Evolutionary conservation across 2,113 vertebrate species (phyloP).

Genomic region (Chaetodon trifascialis): DNA sequence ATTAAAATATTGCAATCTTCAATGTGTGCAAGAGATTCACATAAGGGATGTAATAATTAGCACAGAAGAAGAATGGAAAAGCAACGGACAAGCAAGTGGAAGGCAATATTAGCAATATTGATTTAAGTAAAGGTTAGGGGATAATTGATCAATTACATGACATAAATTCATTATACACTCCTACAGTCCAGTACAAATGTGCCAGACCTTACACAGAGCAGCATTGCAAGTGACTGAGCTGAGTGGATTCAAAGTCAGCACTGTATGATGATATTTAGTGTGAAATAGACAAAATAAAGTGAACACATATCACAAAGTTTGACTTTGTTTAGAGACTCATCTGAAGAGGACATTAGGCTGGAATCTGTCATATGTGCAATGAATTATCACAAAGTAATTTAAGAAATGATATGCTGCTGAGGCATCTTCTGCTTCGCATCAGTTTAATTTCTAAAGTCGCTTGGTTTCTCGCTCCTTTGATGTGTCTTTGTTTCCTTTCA

Average conservation of each 20-base stretch:
- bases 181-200: not conserved
- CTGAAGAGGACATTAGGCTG: not conserved
- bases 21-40: not conserved
- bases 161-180: not conserved
- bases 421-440: no score
- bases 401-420: not conserved
- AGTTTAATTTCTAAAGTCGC: not conserved
- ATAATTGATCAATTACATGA: not conserved
- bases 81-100: not conserved
- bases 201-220: not conserved
- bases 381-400: no score
- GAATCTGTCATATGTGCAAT: not conserved
- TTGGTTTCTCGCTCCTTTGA: not conserved
- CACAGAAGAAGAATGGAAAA: not conserved
- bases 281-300: not conserved
- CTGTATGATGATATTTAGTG: not conserved
- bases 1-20: not conserved
- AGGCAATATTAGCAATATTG: not conserved
- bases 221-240: not conserved
- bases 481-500: slow-evolving; percentile 29
- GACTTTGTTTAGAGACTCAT: no score
- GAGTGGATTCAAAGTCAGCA: not conserved
- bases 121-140: not conserved
- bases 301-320: no score
- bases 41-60: not conserved